Evolutionary conservation across 2,797 vertebrate genomes (phyloP), one percentile per base, ranked within the genome.

Genomic region (Girardinus metallicus): DNA sequence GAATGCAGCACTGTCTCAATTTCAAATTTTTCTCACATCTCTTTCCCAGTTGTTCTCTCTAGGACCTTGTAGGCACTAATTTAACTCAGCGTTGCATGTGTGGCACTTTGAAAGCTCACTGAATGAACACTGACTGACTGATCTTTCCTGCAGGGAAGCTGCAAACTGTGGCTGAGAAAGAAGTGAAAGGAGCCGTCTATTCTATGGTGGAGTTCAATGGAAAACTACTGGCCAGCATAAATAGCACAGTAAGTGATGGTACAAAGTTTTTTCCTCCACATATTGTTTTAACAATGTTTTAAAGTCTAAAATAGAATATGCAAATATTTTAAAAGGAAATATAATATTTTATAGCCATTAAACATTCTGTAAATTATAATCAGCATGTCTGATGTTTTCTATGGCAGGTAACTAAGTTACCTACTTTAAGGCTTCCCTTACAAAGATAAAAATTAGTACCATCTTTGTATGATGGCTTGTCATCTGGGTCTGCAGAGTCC

Each of bases 141-240:
- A 55, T 74, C 9, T 78, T 66, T 84, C 77, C 47, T 87, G 41
- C 91, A 99, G 99, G 99, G 74, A 99, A 99, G 88, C 95, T 99
- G 44, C 99, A 99, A 93, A 99, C 97, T 0, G 96, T 99, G 86
- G 98, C 99, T 7, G 99, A 99, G 92, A 99, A 99, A 90, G 99
- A 99, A 89, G 99, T 99, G 75, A 99, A 99, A 79, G 99, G 99
- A 64, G 98, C 98, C 0, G 99, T 99, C 78, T 99, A 99, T 91
- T 99, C 99, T 1, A 99, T 99, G 97, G 98, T 99, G 92, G 99
- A 99, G 82, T 99, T 99, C 91, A 99, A 98, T 0, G 98, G 98
- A 64, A 99, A 99, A 95, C 96, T 99, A 47, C 91, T 99, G 85
- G 99, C 99, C 92, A 99, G 99, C 96, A 99, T 99, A 95, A 99